Percentiles rank a stretch among this genome's conserved stretches.
Evolutionary conservation across 2,797 vertebrate genomes (phyloP).

Genomic region (Gallinago nigripennis): DNA sequence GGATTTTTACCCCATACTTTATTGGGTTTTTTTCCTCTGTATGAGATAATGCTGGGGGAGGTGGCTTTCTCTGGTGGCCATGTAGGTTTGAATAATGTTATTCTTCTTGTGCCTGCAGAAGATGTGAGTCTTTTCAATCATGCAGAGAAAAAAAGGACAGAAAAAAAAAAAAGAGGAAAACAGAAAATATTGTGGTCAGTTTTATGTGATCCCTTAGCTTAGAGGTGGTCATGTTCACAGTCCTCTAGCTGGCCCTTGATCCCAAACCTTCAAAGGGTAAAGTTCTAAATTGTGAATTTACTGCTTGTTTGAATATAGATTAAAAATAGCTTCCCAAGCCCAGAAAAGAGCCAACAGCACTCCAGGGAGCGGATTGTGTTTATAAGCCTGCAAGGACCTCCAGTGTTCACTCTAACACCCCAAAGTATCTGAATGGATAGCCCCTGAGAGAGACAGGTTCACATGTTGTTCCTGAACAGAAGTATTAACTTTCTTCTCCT

Average conservation of each 20-base stretch:
- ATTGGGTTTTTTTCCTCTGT: not conserved
- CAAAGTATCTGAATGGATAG: not conserved
- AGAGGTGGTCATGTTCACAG: not conserved
- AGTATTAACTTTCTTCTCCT: not conserved
- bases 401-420: fast-evolving
- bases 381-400: not conserved
- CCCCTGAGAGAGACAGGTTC: not conserved
- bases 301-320: not conserved
- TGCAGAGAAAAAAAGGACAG: not conserved
- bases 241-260: not conserved
- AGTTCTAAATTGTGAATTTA: not conserved
- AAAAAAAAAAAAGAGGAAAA: not conserved
- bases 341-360: not conserved
- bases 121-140: not conserved
- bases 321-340: not conserved
- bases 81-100: not conserved
- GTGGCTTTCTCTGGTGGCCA: not conserved
- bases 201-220: not conserved
- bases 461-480: not conserved
- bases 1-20: not conserved
- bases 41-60: not conserved
- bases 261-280: not conserved
- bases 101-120: not conserved
- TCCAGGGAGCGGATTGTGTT: not conserved
- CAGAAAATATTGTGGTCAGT: not conserved